Conservation (phyloP, 2,888 invertebrate species). For the Melinaea menophilus region DNA sequence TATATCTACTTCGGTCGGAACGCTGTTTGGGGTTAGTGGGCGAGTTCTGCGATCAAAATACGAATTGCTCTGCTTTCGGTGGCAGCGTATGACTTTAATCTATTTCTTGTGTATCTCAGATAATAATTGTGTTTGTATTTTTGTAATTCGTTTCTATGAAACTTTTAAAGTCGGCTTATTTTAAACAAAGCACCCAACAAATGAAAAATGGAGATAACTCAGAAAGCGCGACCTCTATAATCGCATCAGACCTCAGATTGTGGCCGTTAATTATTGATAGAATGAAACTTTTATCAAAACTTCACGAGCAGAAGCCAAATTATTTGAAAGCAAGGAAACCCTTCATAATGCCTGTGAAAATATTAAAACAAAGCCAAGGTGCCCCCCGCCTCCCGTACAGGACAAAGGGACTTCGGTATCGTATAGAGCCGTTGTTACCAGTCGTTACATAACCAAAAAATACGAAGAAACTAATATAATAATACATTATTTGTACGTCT, state of each 20-base stretch:
- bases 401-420: slow-evolving; percentile 53
- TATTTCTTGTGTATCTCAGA: too few species aligned
- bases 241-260: slow-evolving; percentile 71
- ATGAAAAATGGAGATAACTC: slow-evolving; percentile 59
- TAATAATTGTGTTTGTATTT: background rate
- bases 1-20: background rate
- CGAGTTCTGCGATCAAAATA: too few species aligned
- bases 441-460: background rate
- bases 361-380: slow-evolving; percentile 78
- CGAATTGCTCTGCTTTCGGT: too few species aligned
- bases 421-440: slow-evolving; percentile 47
- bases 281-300: slow-evolving; percentile 78
- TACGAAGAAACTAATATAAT: background rate
- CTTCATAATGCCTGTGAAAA: slow-evolving; percentile 78
- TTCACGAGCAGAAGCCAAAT: slow-evolving; percentile 77
- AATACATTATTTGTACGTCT: too few species aligned
- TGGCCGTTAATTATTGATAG: slow-evolving; percentile 78
- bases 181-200: slow-evolving; percentile 31
- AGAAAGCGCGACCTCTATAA: slow-evolving; percentile 69
- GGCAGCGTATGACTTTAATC: too few species aligned
- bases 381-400: slow-evolving; percentile 64
- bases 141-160: background rate
- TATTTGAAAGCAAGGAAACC: slow-evolving; percentile 77
- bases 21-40: background rate
- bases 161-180: slow-evolving; percentile 16